Conservation (phyloP, 2,113 vertebrate species). For the Rhinopomastus cyanomelas region DNA sequence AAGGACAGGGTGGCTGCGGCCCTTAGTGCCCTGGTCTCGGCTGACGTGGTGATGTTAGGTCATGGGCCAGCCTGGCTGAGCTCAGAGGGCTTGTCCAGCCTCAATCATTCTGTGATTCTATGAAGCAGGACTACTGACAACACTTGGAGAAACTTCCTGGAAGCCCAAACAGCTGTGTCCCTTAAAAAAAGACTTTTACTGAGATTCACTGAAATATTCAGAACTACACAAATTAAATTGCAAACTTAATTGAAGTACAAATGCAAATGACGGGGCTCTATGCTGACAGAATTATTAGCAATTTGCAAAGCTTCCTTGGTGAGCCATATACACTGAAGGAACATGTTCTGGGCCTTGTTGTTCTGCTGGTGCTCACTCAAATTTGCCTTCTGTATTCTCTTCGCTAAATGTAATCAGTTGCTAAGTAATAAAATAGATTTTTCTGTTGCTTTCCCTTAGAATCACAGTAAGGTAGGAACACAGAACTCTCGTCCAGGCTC, state of each 20-base stretch:
- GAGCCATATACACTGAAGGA: not conserved
- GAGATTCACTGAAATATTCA: not conserved
- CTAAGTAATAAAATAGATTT: not conserved
- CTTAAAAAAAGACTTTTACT: not conserved
- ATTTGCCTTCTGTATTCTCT: not conserved
- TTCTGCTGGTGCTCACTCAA: not conserved
- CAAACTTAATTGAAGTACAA: conserved; percentile 28
- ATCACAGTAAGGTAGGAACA: not conserved
- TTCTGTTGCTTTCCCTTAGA: not conserved
- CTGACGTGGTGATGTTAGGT: no score
- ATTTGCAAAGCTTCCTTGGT: conserved; percentile 21
- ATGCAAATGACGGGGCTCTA: not conserved
- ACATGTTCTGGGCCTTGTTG: not conserved
- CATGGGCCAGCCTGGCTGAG: no score
- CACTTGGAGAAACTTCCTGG: not conserved
- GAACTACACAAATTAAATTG: conserved; percentile 35
- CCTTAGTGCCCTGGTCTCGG: no score
- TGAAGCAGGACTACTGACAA: not conserved
- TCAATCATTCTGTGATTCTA: no score
- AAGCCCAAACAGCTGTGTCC: not conserved
- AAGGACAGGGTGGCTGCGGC: no score
- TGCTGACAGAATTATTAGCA: not conserved
- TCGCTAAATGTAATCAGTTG: not conserved
- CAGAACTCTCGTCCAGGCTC: not conserved
- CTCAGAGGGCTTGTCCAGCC: no score